Percentiles rank a stretch among this genome's conserved stretches.
These are phyloP conservation scores for Cololabis saira DNA, from an alignment of 2,113 vertebrate species.

Conservation along the genomic window DNA sequence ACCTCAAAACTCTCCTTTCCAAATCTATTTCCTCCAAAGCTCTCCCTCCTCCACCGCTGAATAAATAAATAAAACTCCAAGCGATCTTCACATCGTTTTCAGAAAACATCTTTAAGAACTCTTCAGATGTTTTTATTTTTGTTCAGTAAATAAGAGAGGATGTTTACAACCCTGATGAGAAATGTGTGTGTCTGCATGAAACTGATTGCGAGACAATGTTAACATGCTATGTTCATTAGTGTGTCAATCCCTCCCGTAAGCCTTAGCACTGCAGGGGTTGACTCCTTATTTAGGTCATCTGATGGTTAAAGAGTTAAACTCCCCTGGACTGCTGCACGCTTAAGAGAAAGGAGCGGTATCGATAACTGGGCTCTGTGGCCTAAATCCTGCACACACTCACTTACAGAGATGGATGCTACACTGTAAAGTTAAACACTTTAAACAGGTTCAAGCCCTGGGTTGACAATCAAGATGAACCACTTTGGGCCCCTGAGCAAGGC, in stretches of 20 bases:
- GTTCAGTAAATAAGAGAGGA: background rate
- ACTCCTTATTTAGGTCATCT: conserved; percentile 69
- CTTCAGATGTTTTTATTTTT: background rate
- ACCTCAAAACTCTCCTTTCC: conserved; percentile 39
- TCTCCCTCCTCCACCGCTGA: background rate
- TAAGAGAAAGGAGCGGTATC: background rate
- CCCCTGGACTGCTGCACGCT: conserved; percentile 32
- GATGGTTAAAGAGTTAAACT: conserved; percentile 53
- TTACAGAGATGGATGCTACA: too few relatives aligned
- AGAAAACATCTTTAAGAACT: background rate
- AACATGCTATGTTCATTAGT: conserved; percentile 48
- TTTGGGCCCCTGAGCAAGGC: too few relatives aligned
- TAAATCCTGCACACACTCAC: too few relatives aligned
- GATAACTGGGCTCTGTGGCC: too few relatives aligned
- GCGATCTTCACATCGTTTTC: background rate
- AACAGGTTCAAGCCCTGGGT: too few relatives aligned
- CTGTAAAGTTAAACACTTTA: too few relatives aligned
- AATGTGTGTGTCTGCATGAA: background rate
- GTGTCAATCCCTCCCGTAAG: conserved; percentile 64
- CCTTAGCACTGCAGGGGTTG: conserved; percentile 53
- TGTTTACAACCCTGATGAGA: background rate
- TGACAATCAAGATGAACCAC: too few relatives aligned
- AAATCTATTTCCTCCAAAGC: conserved; percentile 37
- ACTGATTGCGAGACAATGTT: background rate
- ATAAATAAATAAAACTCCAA: background rate